Evolutionary conservation across 2,797 vertebrate genomes (phyloP).

Genomic region (Emys orbicularis): DNA sequence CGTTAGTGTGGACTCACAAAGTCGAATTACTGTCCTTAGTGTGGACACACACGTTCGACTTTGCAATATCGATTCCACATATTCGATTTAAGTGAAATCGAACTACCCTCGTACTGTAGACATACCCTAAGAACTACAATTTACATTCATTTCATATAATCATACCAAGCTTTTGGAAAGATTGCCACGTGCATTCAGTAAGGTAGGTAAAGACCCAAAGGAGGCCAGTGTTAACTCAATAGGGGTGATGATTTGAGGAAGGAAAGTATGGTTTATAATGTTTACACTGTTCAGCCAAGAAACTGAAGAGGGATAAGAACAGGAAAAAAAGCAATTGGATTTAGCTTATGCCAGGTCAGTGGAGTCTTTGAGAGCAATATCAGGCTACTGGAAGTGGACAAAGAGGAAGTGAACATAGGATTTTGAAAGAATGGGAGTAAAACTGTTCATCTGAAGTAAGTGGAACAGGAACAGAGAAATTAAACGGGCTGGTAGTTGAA

Average conservation of each 20-base stretch:
- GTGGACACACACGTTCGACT: no score
- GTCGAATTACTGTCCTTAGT: no score
- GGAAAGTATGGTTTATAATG: not conserved
- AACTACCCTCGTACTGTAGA: no score
- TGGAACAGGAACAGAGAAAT: not conserved
- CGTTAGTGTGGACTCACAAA: no score
- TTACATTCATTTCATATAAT: not conserved
- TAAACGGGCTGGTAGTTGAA: not conserved
- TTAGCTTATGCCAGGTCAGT: not conserved
- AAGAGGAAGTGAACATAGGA: not conserved
- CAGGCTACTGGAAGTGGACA: not conserved
- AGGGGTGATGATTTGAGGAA: not conserved
- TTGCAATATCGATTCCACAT: no score
- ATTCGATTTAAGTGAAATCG: no score
- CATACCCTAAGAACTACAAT: not conserved
- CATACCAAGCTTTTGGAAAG: not conserved
- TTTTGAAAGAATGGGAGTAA: not conserved
- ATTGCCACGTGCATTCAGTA: rapidly evolving
- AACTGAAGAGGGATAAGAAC: not conserved
- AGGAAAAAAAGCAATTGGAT: rapidly evolving
- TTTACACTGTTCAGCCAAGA: not conserved
- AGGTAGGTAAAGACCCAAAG: not conserved
- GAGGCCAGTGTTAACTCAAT: not conserved
- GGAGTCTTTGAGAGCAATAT: not conserved
- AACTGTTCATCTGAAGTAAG: not conserved